Evolutionary conservation across 92 coral and sea anemone species (phyloP).

Genomic region (Virgularia gustaviana): DNA sequence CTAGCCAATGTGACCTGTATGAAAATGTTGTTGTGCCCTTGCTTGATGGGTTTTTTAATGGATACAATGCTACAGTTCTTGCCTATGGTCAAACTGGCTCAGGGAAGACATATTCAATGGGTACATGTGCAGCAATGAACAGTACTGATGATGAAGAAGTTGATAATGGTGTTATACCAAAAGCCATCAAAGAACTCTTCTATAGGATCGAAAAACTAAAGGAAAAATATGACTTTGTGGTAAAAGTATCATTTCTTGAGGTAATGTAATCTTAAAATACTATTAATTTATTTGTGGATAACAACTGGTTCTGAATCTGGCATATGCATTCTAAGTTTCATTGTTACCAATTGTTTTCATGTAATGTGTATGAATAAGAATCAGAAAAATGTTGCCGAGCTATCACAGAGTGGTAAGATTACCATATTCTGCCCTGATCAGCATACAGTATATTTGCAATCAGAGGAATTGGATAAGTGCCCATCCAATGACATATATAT

Average conservation of each 20-base stretch:
- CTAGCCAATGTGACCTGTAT: slow-evolving; percentile 69
- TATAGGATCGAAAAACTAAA: slow-evolving; percentile 60
- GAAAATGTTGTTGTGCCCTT: slow-evolving; percentile 67
- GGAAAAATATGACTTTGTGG: slow-evolving; percentile 62
- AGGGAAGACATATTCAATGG: slow-evolving; percentile 94
- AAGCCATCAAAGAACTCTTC: slow-evolving; percentile 65
- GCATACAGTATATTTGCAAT: too few species aligned
- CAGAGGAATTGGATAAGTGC: too few species aligned
- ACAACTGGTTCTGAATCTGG: background rate
- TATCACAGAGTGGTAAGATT: too few species aligned
- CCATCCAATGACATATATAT: too few species aligned
- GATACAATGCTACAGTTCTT: slow-evolving; percentile 89
- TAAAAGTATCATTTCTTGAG: slow-evolving; percentile 89
- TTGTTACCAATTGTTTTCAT: too few species aligned
- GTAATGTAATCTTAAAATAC: slow-evolving; percentile 24
- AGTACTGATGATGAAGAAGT: slow-evolving; percentile 57
- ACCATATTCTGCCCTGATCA: too few species aligned
- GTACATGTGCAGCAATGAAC: slow-evolving; percentile 70
- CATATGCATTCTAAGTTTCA: background rate
- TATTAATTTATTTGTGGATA: background rate
- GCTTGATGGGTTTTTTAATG: slow-evolving; percentile 70
- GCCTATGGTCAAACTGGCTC: slow-evolving; percentile 99
- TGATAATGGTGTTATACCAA: slow-evolving; percentile 76
- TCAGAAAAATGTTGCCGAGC: too few species aligned
- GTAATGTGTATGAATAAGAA: too few species aligned